Base-by-base conservation (phyloP, 1,140 invertebrate genomes). In the Brachionus calyciflorus region DNA sequence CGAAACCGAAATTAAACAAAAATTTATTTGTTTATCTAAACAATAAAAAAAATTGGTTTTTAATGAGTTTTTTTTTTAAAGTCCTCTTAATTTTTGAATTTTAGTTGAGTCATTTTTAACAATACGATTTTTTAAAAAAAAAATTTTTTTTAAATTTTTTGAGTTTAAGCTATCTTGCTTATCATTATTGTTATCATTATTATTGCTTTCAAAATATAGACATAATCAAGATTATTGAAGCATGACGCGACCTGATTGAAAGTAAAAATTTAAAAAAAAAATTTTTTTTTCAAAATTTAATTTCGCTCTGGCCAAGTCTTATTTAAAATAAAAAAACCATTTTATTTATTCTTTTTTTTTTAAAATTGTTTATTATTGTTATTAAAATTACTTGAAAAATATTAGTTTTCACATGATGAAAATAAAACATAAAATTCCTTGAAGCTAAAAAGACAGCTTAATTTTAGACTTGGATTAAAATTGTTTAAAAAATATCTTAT, bases 191-290 rank as follows among this genome's bases (percentile, higher is more conserved):
- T 65, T 46, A 12, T 41, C 37, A 12, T 65, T 65, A 19, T 46
- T 10, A 65, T 24, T 65, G 24, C 19, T 65, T n/a, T 65, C 60
- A 65, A 65, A n/a, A 65, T 44, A 30, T 65, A 65, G 60, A 46
- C 44, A 65, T 65, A 65, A 65, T 44, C 40, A 46, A 14, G 40
- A 26, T 37, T 41, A 65, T 26, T 65, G 17, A 65, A 44, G 60
- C 60, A 44, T 65, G 60, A 65, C 40, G 40, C 60, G 60, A 65
- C 60, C 60, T 65, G 60, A 65, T 41, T 65, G n/a, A n/a, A n/a
- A n/a, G n/a, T n/a, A n/a, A n/a, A n/a, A n/a, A n/a, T n/a, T n/a
- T n/a, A n/a, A n/a, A n/a, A n/a, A n/a, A n/a, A n/a, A n/a, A n/a
- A n/a, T n/a, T n/a, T n/a, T n/a, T n/a, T n/a, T n/a, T n/a, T n/a